Percentiles rank a stretch among this genome's conserved stretches.
phyloP scores from a whole-genome alignment of 1,140 invertebrate genomes.

The Thalassaphorura encarpata region DNA sequence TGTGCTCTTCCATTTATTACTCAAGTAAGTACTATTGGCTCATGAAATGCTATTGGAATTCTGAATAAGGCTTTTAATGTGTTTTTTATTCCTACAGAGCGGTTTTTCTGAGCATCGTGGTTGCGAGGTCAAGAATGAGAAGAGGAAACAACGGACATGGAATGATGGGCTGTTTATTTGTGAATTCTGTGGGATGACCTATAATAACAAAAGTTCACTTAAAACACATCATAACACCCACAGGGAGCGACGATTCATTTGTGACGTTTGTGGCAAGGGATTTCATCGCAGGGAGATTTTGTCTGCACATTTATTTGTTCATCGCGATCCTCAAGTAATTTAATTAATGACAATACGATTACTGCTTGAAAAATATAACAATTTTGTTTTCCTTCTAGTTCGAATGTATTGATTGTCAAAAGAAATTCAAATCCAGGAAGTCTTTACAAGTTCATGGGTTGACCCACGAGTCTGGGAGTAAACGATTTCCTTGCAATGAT shows the following conservation, averaged over 20 bases:
- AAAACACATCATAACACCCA: slow-evolving; percentile 34
- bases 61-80: neutral
- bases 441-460: slow-evolving; percentile 38
- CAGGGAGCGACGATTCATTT: slow-evolving; percentile 39
- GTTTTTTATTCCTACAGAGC: neutral
- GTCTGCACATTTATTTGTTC: slow-evolving; percentile 40
- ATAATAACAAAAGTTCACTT: slow-evolving; percentile 32
- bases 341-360: too few species aligned
- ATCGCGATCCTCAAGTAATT: slow-evolving; percentile 38
- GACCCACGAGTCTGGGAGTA: slow-evolving; percentile 34
- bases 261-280: slow-evolving; percentile 40
- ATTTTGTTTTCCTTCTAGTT: slow-evolving; percentile 22
- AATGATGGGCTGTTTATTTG: slow-evolving; percentile 23
- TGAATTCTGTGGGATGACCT: slow-evolving; percentile 35
- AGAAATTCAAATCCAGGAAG: slow-evolving; percentile 39
- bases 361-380: too few species aligned
- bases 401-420: slow-evolving; percentile 13
- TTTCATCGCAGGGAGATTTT: slow-evolving; percentile 43
- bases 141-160: neutral
- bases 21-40: too few species aligned
- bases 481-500: slow-evolving; percentile 40
- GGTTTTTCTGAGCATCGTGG: neutral
- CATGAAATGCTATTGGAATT: too few species aligned
- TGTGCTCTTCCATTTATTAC: slow-evolving; percentile 29
- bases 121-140: neutral